Percentiles rank a stretch among this genome's conserved stretches.
These are phyloP conservation scores for Drosophila birchii DNA, from an alignment of 2,888 invertebrate species.

Conservation along the genomic window DNA sequence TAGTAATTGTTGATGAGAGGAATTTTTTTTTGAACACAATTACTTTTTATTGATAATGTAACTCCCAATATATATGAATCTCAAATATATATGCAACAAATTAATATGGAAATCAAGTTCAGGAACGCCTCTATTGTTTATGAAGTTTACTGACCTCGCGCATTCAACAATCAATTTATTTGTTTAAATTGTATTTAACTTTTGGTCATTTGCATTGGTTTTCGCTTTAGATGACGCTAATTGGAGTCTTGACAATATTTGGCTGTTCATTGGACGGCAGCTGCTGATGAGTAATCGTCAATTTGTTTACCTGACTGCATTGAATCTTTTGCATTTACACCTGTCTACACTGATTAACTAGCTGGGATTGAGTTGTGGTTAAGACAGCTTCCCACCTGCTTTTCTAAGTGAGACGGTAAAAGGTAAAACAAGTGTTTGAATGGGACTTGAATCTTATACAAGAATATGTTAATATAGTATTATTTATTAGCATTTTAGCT, in stretches of 20 bases:
- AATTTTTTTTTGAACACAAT: background rate
- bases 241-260: conserved; percentile 22
- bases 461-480: background rate
- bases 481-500: background rate
- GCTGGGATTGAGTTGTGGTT: conserved; percentile 25
- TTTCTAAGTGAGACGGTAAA: conserved; percentile 2
- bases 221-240: conserved; percentile 11
- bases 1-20: background rate
- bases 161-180: conserved; percentile 4
- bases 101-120: background rate
- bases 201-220: conserved; percentile 39
- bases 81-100: background rate
- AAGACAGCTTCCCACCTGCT: conserved; percentile 25
- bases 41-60: background rate
- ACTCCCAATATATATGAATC: background rate
- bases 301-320: conserved; percentile 10
- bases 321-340: conserved; percentile 6
- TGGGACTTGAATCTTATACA: background rate
- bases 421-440: conserved; percentile 25
- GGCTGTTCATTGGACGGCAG: conserved; percentile 1
- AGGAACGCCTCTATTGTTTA: background rate
- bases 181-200: background rate
- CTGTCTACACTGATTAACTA: conserved; percentile 4
- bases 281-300: conserved; percentile 24
- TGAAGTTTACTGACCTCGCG: conserved; percentile 25